Evolutionary conservation across 2,888 invertebrate species (phyloP), one percentile per base, ranked within the genome.

Genomic region (Pachliopta kotzebuea): DNA sequence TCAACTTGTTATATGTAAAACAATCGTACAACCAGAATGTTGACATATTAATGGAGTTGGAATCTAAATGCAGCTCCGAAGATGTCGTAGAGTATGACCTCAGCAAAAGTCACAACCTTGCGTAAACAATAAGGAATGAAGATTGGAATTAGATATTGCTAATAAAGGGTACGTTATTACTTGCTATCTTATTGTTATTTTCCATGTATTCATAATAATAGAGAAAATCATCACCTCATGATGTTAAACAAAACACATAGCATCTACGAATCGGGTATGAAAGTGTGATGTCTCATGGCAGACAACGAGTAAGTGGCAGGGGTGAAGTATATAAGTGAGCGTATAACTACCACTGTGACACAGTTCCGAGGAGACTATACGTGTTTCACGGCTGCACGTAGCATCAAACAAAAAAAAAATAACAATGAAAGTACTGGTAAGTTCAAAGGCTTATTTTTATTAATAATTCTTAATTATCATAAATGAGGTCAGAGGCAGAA

Each of bases 251-350:
- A 80, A 71, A 77, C 26, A 79, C 75, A 77, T 80, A 83, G 83
- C 84, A 79, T 79, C 79, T 81, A 78, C 79, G 77, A 76, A 79
- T 80, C 73, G 74, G 74, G 84, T 79, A 90, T 85, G 90, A 90
- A 90, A 90, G 90, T 89, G 81, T 82, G 88, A 84, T 86, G 87
- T 80, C 80, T 77, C 79, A 78, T 79, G 79, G 80, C 80, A 79
- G 76, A 74, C 79, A 79, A 80, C 74, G 77, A 72, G 77, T 75
- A 76, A 78, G 87, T 90, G 91, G 91, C 91, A 90, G 91, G 91
- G 91, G 91, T 90, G 90, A 73, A 80, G 88, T 91, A 91, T 91
- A 91, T 87, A 91, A 90, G 89, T 81, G 78, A 82, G 83, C 87
- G 89, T 75, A 73, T 80, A 79, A 81, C 85, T 85, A 89, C 89